Percentiles rank a stretch among this genome's conserved stretches.
Conservation (phyloP, 1,140 invertebrate species). For the Xylocopa sonorina region DNA sequence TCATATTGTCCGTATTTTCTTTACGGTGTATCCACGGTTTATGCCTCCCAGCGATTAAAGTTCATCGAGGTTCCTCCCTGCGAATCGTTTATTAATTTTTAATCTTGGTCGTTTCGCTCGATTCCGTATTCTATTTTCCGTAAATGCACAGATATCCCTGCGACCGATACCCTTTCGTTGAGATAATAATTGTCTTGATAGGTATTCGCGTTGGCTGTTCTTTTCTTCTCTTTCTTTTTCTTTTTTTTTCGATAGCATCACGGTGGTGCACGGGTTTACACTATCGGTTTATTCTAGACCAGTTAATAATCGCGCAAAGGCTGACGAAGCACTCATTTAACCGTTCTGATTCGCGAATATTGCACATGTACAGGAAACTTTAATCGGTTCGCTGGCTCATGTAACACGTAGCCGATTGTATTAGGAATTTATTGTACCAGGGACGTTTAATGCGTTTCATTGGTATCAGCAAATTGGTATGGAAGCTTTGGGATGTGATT, state of each 20-base stretch:
- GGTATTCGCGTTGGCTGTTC: no score
- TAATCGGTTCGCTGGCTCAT: conserved; percentile 48
- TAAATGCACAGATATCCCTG: no score
- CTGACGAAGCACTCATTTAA: conserved; percentile 49
- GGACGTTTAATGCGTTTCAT: conserved; percentile 40
- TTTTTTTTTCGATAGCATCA: background rate
- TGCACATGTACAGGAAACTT: conserved; percentile 39
- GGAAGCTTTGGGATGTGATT: conserved; percentile 26
- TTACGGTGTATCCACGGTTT: no score
- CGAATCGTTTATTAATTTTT: no score
- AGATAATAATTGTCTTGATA: no score
- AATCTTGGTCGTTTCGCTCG: no score
- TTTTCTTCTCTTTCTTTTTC: no score
- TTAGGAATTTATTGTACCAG: conserved; percentile 48
- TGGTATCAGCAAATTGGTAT: conserved; percentile 37
- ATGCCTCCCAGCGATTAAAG: no score
- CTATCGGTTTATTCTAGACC: conserved; percentile 8
- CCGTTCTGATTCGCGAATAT: conserved; percentile 46
- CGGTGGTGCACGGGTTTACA: background rate
- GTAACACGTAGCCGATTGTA: conserved; percentile 41
- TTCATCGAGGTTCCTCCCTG: no score
- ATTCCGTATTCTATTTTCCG: no score
- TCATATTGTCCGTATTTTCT: accelerated
- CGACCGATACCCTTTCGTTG: no score
- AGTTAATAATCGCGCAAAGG: conserved; percentile 45